Evolutionary conservation across 2,888 invertebrate species (phyloP).

Genomic region (Junonia oenone): DNA sequence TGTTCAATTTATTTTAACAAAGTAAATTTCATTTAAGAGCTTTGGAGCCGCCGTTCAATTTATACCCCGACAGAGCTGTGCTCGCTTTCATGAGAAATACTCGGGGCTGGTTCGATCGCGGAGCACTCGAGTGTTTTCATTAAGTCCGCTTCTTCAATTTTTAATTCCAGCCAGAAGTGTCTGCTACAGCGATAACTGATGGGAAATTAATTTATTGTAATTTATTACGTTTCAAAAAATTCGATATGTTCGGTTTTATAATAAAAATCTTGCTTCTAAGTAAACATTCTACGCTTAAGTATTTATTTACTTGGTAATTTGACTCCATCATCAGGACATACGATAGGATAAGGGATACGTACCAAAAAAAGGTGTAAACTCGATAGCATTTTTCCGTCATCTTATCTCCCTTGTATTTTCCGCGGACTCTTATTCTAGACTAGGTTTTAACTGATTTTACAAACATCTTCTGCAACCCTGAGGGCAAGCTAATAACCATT

Average conservation of each 20-base stretch:
- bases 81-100: slow-evolving; percentile 21
- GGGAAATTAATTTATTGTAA: background rate
- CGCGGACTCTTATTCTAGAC: no score
- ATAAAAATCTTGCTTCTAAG: background rate
- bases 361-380: no score
- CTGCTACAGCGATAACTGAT: background rate
- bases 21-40: slow-evolving; percentile 26
- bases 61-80: slow-evolving; percentile 16
- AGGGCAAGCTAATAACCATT: no score
- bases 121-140: slow-evolving; percentile 17
- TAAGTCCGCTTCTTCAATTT: slow-evolving; percentile 6
- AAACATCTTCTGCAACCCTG: no score
- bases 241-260: background rate
- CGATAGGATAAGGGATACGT: no score
- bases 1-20: slow-evolving; percentile 28
- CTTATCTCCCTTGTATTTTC: no score
- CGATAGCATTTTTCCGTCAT: no score
- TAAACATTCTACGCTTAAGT: background rate
- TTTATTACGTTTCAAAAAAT: background rate
- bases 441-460: no score
- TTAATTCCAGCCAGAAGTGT: slow-evolving; percentile 1
- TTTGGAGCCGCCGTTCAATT: slow-evolving; percentile 24
- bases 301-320: background rate
- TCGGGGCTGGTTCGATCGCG: slow-evolving; percentile 13
- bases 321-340: no score